Percentiles rank a stretch among this genome's conserved stretches.
phyloP scores from a whole-genome alignment of 2,888 invertebrate species.

The Coronaproctus castanopsis region DNA sequence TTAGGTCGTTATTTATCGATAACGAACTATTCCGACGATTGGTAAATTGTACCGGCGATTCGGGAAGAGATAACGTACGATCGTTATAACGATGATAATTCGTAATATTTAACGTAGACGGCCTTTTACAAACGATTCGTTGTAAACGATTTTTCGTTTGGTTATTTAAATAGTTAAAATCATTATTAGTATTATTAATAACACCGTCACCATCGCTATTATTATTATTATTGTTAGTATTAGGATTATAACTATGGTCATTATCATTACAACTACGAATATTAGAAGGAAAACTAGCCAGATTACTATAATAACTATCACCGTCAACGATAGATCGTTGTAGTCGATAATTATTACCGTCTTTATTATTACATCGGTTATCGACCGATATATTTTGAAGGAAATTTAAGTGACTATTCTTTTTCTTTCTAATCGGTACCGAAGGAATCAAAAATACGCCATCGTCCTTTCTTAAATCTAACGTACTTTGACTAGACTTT shows the following conservation, averaged over 20 bases:
- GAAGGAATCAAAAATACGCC: conserved; percentile 3
- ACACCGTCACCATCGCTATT: too few species aligned
- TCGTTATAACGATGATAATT: too few species aligned
- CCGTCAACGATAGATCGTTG: too few species aligned
- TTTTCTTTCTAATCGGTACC: neutral
- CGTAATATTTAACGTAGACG: too few species aligned
- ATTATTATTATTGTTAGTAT: neutral
- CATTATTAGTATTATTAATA: neutral
- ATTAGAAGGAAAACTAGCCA: neutral
- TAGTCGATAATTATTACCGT: too few species aligned
- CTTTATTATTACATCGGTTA: neutral
- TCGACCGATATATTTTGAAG: neutral
- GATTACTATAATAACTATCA: neutral
- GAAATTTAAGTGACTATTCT: neutral
- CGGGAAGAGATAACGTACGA: too few species aligned
- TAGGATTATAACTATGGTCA: neutral
- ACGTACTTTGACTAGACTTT: conserved; percentile 68
- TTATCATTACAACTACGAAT: neutral
- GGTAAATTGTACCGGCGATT: too few species aligned
- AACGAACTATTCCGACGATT: too few species aligned
- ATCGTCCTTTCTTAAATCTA: conserved; percentile 51
- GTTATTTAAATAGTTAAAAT: too few species aligned
- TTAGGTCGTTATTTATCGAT: conserved; percentile 12
- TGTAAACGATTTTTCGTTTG: too few species aligned
- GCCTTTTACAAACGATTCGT: too few species aligned